Evolutionary conservation across 2,797 vertebrate genomes (phyloP).

Genomic region (Takifugu rubripes): DNA sequence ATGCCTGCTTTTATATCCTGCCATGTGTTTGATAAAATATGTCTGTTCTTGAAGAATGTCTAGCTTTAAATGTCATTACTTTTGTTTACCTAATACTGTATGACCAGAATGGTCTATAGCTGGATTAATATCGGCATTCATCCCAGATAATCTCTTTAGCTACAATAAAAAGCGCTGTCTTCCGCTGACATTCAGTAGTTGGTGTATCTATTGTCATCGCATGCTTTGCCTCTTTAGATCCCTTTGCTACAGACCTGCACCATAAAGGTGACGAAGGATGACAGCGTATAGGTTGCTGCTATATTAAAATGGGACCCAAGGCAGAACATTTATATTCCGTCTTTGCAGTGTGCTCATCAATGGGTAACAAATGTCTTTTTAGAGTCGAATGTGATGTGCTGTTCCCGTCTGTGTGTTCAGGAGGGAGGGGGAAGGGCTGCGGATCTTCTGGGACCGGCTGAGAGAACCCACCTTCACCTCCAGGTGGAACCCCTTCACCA

Average conservation of each 20-base stretch:
- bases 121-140: too few relatives aligned
- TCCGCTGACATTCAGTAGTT: too few relatives aligned
- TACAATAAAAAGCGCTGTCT: too few relatives aligned
- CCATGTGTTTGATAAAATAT: too few relatives aligned
- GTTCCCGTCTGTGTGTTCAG: constrained; percentile 48
- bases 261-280: constrained; percentile 9
- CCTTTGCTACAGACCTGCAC: not conserved
- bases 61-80: too few relatives aligned
- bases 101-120: too few relatives aligned
- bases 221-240: too few relatives aligned
- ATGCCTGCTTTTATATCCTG: too few relatives aligned
- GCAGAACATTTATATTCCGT: constrained; percentile 9
- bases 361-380: constrained; percentile 6
- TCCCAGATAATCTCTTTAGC: too few relatives aligned
- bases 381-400: constrained; percentile 4
- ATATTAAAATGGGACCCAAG: constrained; percentile 16
- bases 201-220: too few relatives aligned
- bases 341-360: not conserved
- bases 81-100: too few relatives aligned
- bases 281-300: constrained; percentile 12
- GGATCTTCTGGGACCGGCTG: constrained; percentile 74
- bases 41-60: too few relatives aligned
- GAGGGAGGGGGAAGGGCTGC: constrained; percentile 78
- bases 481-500: constrained; percentile 81
- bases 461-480: constrained; percentile 75